Evolutionary conservation across 2,888 invertebrate species (phyloP).

Genomic region (Willowsia nigromaculata): DNA sequence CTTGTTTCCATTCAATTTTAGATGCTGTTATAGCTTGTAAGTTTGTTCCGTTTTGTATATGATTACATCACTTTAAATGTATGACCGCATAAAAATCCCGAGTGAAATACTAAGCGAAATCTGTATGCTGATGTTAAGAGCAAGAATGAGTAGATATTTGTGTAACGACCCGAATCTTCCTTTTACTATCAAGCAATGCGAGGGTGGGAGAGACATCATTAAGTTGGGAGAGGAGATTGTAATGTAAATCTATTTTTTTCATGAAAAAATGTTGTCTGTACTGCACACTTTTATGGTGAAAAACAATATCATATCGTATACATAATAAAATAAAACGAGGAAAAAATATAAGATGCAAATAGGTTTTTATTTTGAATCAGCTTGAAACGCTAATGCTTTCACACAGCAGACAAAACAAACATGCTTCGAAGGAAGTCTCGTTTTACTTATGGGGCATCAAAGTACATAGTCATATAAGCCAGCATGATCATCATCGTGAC

Average conservation of each 20-base stretch:
- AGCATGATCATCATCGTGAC: conserved; percentile 14
- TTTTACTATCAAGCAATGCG: neutral
- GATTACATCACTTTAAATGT: neutral
- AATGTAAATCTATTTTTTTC: neutral
- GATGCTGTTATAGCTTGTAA: neutral
- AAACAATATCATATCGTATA: conserved; percentile 46
- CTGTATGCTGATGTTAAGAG: neutral
- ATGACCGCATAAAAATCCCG: conserved; percentile 13
- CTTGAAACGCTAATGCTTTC: neutral
- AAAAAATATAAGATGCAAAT: neutral
- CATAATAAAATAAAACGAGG: conserved; percentile 22
- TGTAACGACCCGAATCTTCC: conserved; percentile 31
- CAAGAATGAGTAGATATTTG: neutral
- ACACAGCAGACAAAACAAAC: neutral
- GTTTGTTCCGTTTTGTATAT: neutral
- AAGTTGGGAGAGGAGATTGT: neutral
- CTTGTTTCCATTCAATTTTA: neutral
- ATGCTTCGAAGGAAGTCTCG: neutral
- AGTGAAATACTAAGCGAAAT: neutral
- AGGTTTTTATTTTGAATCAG: neutral
- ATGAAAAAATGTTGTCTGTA: neutral
- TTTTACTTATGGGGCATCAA: neutral
- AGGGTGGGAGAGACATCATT: conserved; percentile 17
- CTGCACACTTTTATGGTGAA: conserved; percentile 32
- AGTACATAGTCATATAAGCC: neutral